These are phyloP conservation scores for Lathamus discolor DNA, from an alignment of 2,113 vertebrate genomes.

Conservation along the genomic window DNA sequence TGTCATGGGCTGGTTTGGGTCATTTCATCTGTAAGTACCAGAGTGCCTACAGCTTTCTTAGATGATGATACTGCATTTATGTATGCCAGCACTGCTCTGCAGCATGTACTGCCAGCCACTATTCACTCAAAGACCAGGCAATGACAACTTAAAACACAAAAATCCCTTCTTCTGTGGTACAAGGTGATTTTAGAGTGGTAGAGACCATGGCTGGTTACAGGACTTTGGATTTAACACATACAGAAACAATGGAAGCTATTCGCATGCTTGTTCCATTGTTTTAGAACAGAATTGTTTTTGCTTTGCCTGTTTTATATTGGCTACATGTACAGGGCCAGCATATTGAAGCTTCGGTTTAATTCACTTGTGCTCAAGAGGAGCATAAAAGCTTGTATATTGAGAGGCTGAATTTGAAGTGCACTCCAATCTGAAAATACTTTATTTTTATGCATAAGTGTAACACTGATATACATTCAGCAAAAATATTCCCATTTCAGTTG, in stretches of 20 bases:
- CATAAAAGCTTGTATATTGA: neutral
- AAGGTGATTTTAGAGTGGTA: neutral
- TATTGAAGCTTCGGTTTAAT: conserved; percentile 18
- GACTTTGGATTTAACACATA: neutral
- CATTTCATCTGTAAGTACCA: neutral
- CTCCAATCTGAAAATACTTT: conserved; percentile 26
- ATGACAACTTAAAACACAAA: neutral
- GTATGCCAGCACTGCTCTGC: neutral
- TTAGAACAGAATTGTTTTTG: neutral
- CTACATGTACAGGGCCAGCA: neutral
- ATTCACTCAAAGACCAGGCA: neutral
- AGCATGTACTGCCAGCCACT: neutral
- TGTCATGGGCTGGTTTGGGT: neutral
- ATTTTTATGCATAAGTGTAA: conserved; percentile 42
- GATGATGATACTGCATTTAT: neutral
- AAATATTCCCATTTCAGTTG: conserved; percentile 13
- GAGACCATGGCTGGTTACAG: neutral
- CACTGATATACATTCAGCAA: neutral
- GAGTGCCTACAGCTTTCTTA: neutral
- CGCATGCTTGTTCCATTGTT: neutral
- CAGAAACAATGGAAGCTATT: neutral
- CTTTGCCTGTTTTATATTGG: neutral
- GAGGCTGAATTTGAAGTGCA: conserved; percentile 14
- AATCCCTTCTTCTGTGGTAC: neutral
- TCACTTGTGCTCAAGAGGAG: conserved; percentile 7